These are phyloP conservation scores for Zaprionus ornatus DNA, from an alignment of 1,140 invertebrate genomes.

Conservation along the genomic window DNA sequence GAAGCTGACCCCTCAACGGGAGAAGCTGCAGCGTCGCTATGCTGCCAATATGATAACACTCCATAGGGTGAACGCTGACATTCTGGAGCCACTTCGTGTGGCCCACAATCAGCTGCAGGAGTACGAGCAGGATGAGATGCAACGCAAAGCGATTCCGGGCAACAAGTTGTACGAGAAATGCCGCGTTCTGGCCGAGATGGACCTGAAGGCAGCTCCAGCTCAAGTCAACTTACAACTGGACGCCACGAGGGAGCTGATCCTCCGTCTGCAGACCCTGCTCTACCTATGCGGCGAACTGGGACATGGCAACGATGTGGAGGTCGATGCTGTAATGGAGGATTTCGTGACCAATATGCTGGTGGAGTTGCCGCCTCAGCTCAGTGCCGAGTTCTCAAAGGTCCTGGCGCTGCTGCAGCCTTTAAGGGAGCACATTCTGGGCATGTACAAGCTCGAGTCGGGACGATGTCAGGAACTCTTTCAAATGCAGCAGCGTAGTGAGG, in stretches of 20 bases:
- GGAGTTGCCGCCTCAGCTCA: constrained; percentile 9
- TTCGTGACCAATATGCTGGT: constrained; percentile 23
- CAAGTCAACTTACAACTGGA: neutral
- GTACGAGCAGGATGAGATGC: constrained; percentile 7
- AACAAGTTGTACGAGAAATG: constrained; percentile 38
- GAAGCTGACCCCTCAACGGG: constrained; percentile 20
- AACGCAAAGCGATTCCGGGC: neutral
- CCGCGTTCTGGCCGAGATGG: constrained; percentile 46
- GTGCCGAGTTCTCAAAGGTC: constrained; percentile 4
- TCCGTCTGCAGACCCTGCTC: constrained; percentile 49
- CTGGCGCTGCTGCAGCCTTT: constrained; percentile 2
- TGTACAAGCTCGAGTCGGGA: constrained; percentile 2
- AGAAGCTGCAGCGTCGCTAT: constrained; percentile 44
- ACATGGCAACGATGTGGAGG: constrained; percentile 29
- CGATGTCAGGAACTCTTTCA: constrained; percentile 14
- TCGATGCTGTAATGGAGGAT: constrained; percentile 31
- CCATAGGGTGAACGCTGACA: constrained; percentile 50
- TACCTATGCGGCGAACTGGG: constrained; percentile 42
- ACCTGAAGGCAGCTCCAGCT: constrained; percentile 19
- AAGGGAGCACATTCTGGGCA: constrained; percentile 3
- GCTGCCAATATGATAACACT: constrained; percentile 32
- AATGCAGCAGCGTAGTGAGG: constrained; percentile 9
- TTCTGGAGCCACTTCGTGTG: constrained; percentile 35
- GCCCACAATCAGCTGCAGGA: constrained; percentile 31
- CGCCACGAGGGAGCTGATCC: constrained; percentile 27